Percentiles rank a stretch among this genome's conserved stretches.
Conservation (phyloP, 2,113 vertebrate genomes). For the Halcyon malimbica region DNA sequence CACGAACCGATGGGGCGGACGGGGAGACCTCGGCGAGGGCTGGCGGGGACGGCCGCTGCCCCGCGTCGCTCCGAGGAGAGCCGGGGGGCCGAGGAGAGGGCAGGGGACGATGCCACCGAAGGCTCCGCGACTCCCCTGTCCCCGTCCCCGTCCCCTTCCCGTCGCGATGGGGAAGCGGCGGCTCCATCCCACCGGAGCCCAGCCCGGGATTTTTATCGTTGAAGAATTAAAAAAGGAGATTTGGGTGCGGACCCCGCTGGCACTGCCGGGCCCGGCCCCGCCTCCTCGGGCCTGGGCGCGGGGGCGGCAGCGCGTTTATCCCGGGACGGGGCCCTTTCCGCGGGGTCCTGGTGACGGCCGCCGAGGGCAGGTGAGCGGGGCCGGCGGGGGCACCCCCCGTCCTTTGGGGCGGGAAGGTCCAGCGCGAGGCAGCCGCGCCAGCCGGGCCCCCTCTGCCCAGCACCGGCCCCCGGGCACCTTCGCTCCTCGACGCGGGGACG, state of each 20-base stretch:
- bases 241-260: neutral
- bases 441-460: neutral
- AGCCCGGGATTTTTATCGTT: neutral
- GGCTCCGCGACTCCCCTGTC: too few species aligned
- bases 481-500: fast-evolving
- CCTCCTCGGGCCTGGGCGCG: neutral
- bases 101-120: neutral
- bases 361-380: neutral
- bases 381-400: neutral
- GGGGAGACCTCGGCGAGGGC: neutral
- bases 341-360: neutral
- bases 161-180: neutral
- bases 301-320: neutral
- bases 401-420: neutral
- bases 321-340: fast-evolving
- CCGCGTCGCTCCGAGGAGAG: neutral
- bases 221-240: neutral
- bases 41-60: too few species aligned
- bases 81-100: neutral
- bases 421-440: fast-evolving
- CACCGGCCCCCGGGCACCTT: too few species aligned
- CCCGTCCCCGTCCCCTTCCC: neutral
- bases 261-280: neutral
- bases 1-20: too few species aligned
- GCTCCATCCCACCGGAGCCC: too few species aligned